Evolutionary conservation across 2,113 vertebrate genomes (phyloP).

Genomic region (Platysteira castanea): DNA sequence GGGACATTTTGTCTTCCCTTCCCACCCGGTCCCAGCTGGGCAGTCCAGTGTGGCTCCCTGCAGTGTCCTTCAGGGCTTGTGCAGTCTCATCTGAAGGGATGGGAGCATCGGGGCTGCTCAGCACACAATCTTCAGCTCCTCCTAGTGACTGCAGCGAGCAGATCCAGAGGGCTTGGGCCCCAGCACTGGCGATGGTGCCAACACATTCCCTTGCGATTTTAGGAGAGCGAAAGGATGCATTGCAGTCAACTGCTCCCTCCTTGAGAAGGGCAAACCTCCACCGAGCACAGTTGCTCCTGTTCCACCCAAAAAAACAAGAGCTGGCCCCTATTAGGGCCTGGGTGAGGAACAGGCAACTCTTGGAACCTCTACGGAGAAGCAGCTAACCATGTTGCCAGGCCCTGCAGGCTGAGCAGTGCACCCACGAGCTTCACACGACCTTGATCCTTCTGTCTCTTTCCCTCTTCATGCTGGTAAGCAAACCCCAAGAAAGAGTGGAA

Average conservation of each 20-base stretch:
- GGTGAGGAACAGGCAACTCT: background rate
- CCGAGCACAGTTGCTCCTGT: rapidly evolving
- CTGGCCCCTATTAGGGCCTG: background rate
- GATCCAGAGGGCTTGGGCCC: background rate
- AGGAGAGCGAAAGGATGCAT: background rate
- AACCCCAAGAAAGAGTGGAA: background rate
- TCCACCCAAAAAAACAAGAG: background rate
- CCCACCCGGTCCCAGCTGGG: background rate
- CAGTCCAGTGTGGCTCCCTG: background rate
- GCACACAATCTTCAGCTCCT: conserved; percentile 21
- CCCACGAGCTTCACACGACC: rapidly evolving
- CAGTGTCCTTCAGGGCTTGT: background rate
- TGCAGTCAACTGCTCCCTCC: background rate
- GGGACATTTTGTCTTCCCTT: conserved; percentile 7
- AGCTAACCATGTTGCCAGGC: background rate
- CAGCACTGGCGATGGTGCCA: rapidly evolving
- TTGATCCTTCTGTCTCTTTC: background rate
- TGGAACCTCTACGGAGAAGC: background rate
- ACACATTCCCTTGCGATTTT: background rate
- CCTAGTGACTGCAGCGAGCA: conserved; percentile 31
- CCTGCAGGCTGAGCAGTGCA: background rate
- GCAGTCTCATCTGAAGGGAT: background rate
- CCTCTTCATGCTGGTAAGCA: background rate
- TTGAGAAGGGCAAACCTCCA: background rate
- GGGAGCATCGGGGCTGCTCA: background rate